Conservation (phyloP, 2,888 invertebrate species). For the Ormyrus rosae region DNA sequence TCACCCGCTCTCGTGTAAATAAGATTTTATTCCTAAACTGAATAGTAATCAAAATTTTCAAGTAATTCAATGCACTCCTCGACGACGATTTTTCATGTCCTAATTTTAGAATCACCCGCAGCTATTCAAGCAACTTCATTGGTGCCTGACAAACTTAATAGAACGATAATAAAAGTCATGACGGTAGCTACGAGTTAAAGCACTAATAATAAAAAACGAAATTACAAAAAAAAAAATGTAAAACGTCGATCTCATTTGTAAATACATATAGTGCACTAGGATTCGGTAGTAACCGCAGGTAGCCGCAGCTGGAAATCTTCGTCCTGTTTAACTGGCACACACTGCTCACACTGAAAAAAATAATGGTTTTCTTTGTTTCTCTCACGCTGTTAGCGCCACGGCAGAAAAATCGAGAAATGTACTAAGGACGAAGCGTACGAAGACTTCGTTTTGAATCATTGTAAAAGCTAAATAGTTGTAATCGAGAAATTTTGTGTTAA, state of each 20-base stretch:
- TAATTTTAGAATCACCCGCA: too few relatives aligned
- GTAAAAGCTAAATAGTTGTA: constrained; percentile 30
- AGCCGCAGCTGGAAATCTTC: constrained; percentile 49
- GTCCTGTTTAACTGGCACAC: constrained; percentile 49
- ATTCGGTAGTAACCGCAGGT: constrained; percentile 49
- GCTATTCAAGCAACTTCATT: too few relatives aligned
- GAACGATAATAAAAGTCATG: constrained; percentile 13
- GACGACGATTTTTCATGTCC: too few relatives aligned
- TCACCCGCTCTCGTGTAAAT: too few relatives aligned
- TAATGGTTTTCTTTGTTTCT: constrained; percentile 29
- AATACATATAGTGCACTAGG: constrained; percentile 61
- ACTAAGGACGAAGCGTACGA: constrained; percentile 44
- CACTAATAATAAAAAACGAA: constrained; percentile 45
- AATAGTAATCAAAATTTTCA: too few relatives aligned
- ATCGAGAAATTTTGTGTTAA: constrained; percentile 40
- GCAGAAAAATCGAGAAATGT: constrained; percentile 17
- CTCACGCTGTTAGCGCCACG: constrained; percentile 23
- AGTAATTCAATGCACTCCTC: too few relatives aligned
- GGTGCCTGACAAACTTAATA: too few relatives aligned
- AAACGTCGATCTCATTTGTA: constrained; percentile 69
- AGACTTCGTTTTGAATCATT: constrained; percentile 36
- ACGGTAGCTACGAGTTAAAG: constrained; percentile 29
- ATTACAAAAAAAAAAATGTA: constrained; percentile 54
- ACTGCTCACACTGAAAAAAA: constrained; percentile 34
- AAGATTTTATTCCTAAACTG: too few relatives aligned